Base-by-base conservation (phyloP, 2,113 vertebrate species). In the Daubentonia madagascariensis region DNA sequence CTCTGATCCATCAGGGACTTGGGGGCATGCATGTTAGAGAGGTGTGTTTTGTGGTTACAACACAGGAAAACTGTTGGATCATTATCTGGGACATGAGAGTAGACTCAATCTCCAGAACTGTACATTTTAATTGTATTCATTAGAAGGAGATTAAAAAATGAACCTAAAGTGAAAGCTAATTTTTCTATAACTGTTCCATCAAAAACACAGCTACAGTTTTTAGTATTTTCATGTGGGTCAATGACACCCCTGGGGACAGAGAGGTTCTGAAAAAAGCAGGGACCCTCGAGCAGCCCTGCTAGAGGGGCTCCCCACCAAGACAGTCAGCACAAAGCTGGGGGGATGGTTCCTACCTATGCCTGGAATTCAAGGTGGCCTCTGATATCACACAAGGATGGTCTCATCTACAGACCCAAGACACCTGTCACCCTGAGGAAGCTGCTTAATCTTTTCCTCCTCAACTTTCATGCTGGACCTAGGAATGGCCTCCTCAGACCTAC, bases 61-160 rank as follows among this genome's bases (percentile, higher is more conserved):
- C 50, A 50, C 25, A 92, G 20, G 48, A 50, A 85, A 88, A 85
- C 48, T 25, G 37, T 16, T 35, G 22, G 48, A 10, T 85, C 83
- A 17, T 83, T 78, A 73, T 17, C 72, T 0, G 0, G 8, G 32
- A 68, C 22, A 7, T 35, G 63, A 61, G 97, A 68, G 80, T 30
- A 83, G 48, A 90, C 22, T 75, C 63, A 1, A 0, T 76, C 59
- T 88, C 70, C n/a, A 92, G 8, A 81, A 73, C 75, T 37, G 30
- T 30, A 70, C 4, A 16, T 78, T 91, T 86, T 83, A 45, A 81
- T 6, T 40, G 28, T 81, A 22, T n/a, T 96, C 35, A 52, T 75
- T 79, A 96, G 89, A 94, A 91, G 37, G 54, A 18, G 16, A 79
- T 14, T 89, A 37, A 89, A 68, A 92, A 94, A 63, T 59, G 48